Percentiles rank a stretch among this genome's conserved stretches.
phyloP scores from a whole-genome alignment of 2,888 invertebrate genomes.

The Helicoverpa assulta region DNA sequence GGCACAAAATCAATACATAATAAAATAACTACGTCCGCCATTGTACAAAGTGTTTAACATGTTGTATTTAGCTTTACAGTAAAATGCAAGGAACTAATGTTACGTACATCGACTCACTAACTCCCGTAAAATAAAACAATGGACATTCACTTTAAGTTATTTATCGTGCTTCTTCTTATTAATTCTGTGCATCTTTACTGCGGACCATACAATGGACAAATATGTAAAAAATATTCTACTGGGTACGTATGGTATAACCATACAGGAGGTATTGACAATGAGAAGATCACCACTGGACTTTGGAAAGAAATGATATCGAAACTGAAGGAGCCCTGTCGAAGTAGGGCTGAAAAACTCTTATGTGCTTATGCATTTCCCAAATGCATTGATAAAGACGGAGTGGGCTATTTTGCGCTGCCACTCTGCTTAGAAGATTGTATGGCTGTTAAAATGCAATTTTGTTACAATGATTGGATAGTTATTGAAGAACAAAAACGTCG shows the following conservation, averaged over 20 bases:
- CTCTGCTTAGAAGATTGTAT: constrained; percentile 98
- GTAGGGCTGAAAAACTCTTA: constrained; percentile 96
- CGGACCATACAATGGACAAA: constrained; percentile 96
- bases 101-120: constrained; percentile 76
- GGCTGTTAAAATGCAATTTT: constrained; percentile 97
- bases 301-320: constrained; percentile 96
- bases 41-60: constrained; percentile 79
- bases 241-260: constrained; percentile 95
- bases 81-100: constrained; percentile 82
- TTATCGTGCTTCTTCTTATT: constrained; percentile 80
- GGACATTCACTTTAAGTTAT: constrained; percentile 77
- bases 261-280: constrained; percentile 94
- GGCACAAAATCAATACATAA: constrained; percentile 84
- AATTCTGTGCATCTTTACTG: constrained; percentile 93
- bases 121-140: constrained; percentile 77
- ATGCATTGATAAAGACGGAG: constrained; percentile 92
- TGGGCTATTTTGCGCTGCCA: constrained; percentile 92
- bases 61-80: constrained; percentile 68
- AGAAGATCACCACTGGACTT: constrained; percentile 94
- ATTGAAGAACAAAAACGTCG: constrained; percentile 96
- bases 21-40: constrained; percentile 83
- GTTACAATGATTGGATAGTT: constrained; percentile 97
- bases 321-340: constrained; percentile 95
- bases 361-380: constrained; percentile 98
- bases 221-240: constrained; percentile 93